Conservation (phyloP, 2,888 invertebrate species). For the Vanessa cardui region DNA sequence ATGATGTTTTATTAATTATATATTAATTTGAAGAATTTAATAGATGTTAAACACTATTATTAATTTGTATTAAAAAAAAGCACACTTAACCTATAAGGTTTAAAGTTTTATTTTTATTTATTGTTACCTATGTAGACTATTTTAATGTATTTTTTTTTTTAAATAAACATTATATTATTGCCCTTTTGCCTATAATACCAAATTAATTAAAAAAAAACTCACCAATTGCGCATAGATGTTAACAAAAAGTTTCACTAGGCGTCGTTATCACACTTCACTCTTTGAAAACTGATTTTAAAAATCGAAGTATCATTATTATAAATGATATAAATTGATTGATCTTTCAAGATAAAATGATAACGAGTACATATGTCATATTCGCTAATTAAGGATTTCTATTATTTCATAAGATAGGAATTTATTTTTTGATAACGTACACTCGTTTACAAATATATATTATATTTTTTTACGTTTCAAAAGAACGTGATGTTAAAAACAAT, state of each 20-base stretch:
- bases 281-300: conserved; percentile 12
- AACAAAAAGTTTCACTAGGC: background rate
- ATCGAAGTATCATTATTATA: conserved; percentile 22
- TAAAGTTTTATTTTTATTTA: too few relatives aligned
- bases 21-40: too few relatives aligned
- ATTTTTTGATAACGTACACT: conserved; percentile 16
- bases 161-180: background rate
- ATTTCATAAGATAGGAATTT: conserved; percentile 22
- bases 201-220: background rate
- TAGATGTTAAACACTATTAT: too few relatives aligned
- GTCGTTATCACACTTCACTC: conserved; percentile 9
- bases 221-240: background rate
- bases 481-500: background rate
- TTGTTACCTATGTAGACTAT: too few relatives aligned
- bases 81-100: too few relatives aligned
- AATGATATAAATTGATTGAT: conserved; percentile 29
- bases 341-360: conserved; percentile 20
- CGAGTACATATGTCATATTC: conserved; percentile 29
- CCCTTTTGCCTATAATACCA: background rate
- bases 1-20: too few relatives aligned
- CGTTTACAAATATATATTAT: background rate
- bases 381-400: conserved; percentile 33
- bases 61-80: too few relatives aligned
- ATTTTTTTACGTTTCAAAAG: background rate
- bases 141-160: background rate